These are phyloP conservation scores for Heliconius sara DNA, from an alignment of 2,888 invertebrate species.

Conservation along the genomic window DNA sequence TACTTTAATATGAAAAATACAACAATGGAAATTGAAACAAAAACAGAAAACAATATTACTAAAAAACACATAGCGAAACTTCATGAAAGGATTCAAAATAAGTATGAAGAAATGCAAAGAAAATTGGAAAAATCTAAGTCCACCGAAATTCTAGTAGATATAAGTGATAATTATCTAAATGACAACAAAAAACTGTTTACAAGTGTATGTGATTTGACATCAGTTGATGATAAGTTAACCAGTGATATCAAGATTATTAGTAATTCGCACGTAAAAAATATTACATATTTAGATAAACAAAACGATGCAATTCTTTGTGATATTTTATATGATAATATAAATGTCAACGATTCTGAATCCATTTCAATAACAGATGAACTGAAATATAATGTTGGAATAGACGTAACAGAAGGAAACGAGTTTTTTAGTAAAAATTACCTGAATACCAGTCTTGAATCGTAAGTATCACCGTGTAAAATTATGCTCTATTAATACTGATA, in stretches of 20 bases:
- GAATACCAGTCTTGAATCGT: slow-evolving; percentile 71
- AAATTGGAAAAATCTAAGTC: slow-evolving; percentile 74
- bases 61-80: slow-evolving; percentile 66
- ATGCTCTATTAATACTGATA: too few species aligned
- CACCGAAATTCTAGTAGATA: slow-evolving; percentile 61
- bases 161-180: slow-evolving; percentile 59
- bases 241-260: slow-evolving; percentile 8
- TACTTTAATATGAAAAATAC: slow-evolving; percentile 27
- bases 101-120: slow-evolving; percentile 73
- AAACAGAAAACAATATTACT: slow-evolving; percentile 51
- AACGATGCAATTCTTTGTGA: slow-evolving; percentile 57
- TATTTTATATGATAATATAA: slow-evolving; percentile 56
- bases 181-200: slow-evolving; percentile 53
- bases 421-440: slow-evolving; percentile 59
- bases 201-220: slow-evolving; percentile 56
- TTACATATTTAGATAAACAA: slow-evolving; percentile 55
- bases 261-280: slow-evolving; percentile 45
- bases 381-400: slow-evolving; percentile 52
- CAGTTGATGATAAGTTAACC: slow-evolving; percentile 48
- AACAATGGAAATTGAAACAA: slow-evolving; percentile 57
- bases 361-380: slow-evolving; percentile 52
- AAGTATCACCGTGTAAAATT: slow-evolving; percentile 55
- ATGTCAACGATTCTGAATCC: slow-evolving; percentile 55
- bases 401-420: slow-evolving; percentile 49
- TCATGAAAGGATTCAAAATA: slow-evolving; percentile 69